Percentiles rank a stretch among this genome's conserved stretches.
These are phyloP conservation scores for Podotricha telesiphe DNA, from an alignment of 2,888 invertebrate species.

Conservation along the genomic window DNA sequence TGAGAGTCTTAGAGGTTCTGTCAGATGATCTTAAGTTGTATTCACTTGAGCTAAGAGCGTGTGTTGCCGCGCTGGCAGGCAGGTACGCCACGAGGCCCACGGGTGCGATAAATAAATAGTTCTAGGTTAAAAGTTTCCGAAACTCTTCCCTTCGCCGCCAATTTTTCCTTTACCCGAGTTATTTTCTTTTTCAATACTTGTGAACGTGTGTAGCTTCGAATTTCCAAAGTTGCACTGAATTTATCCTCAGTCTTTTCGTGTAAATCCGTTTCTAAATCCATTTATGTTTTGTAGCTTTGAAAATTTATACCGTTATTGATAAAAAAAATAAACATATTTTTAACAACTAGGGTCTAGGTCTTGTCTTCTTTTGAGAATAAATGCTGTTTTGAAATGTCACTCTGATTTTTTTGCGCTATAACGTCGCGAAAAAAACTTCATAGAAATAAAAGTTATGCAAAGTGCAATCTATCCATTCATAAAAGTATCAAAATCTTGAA, in stretches of 20 bases:
- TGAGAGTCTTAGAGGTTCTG: constrained; percentile 20
- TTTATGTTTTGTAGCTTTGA: constrained; percentile 15
- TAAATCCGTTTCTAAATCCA: constrained; percentile 29
- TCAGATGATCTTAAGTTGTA: constrained; percentile 15
- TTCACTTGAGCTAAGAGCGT: neutral
- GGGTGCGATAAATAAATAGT: constrained; percentile 76
- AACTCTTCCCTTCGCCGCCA: constrained; percentile 58
- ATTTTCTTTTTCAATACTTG: constrained; percentile 62
- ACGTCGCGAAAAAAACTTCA: no score
- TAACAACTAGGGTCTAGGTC: neutral
- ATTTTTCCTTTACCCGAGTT: constrained; percentile 66
- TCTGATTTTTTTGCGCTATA: neutral
- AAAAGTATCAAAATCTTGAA: neutral
- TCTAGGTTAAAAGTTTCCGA: constrained; percentile 63
- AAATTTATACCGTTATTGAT: no score
- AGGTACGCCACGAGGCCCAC: constrained; percentile 50
- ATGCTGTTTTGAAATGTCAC: neutral
- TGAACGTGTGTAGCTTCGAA: constrained; percentile 38
- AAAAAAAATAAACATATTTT: neutral
- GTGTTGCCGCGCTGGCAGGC: neutral
- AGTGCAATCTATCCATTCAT: neutral
- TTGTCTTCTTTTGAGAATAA: neutral
- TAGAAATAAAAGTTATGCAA: no score
- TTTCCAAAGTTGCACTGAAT: constrained; percentile 36
- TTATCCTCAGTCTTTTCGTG: constrained; percentile 28